Evolutionary conservation across 1,140 invertebrate genomes (phyloP), one percentile per base, ranked within the genome.

Genomic region (Stegodyphus dumicola): DNA sequence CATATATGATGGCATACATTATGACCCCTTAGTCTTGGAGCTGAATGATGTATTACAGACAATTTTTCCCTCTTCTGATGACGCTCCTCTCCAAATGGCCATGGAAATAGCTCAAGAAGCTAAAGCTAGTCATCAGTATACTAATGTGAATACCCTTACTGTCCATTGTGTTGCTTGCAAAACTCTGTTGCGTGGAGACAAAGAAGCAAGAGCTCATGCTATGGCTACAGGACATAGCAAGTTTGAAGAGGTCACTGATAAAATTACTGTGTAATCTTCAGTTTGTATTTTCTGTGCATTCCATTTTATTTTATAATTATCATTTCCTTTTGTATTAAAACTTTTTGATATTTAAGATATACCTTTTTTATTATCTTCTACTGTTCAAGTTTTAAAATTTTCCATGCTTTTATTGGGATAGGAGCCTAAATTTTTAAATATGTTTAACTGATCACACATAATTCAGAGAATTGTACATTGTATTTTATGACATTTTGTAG

Each of bases 1-100:
- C 4, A 93, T 99, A 71, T 99, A 98, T 90, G 97, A 99, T 92
- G 97, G 97, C 33, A 96, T 98, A 85, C 97, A 99, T 91, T 99
- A 99, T 90, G 98, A 99, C 91, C 96, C 97, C 2, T 90, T 99
- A 1, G 95, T 96, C 89, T 92, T 97, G 89, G 96, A 98, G 91
- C 93, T 93, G 0, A 83, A 54, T 53, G 15, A 87, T 60, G 6
- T 18, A 60, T 94, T 94, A 88, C 92, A 93, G 90, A 97, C 96
- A 9, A 94, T 96, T 84, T 98, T 98, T 89, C 93, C 94, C 0
- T 91, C 92, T 0, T 93, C 94, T 80, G 95, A 98, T 90, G 92
- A 94, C 78, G 91, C 91, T 7, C 56, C 97, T 51, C 92, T 96
- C 65, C 90, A 92, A 64, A 93, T 96, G 90, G 97, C 97, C 0